Percentiles rank a stretch among this genome's conserved stretches.
Evolutionary conservation across 2,888 invertebrate genomes (phyloP).

Genomic region (Synanthedon myopaeformis): DNA sequence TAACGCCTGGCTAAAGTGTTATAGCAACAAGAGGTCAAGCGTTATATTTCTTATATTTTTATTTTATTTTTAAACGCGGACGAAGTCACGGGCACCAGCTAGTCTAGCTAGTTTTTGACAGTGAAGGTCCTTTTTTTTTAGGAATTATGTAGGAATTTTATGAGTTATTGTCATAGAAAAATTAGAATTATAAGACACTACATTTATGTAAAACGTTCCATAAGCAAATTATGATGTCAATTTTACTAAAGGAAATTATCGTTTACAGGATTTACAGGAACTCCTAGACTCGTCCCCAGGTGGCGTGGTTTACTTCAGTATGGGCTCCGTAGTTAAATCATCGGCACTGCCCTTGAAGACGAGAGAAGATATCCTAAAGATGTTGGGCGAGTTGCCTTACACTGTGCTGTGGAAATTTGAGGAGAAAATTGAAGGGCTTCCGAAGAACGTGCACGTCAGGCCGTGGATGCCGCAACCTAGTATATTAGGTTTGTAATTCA

Average conservation of each 20-base stretch:
- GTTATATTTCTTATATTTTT: no score
- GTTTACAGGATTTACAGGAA: conserved; percentile 35
- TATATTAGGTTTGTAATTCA: conserved; percentile 40
- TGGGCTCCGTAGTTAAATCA: conserved; percentile 40
- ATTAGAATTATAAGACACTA: no score
- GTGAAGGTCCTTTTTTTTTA: no score
- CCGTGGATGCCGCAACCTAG: conserved; percentile 67
- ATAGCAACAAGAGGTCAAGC: no score
- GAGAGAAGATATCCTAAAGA: conserved; percentile 19
- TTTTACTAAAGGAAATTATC: neutral
- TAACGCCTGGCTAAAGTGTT: no score
- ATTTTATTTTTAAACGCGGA: no score
- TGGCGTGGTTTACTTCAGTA: conserved; percentile 49
- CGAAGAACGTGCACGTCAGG: conserved; percentile 49
- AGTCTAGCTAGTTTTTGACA: no score
- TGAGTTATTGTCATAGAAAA: no score
- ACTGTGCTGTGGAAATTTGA: conserved; percentile 65
- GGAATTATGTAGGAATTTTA: no score
- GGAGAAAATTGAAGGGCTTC: conserved; percentile 27
- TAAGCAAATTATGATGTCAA: no score
- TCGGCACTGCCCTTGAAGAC: conserved; percentile 17
- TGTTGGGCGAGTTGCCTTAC: conserved; percentile 28
- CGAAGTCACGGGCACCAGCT: no score
- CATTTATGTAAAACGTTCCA: no score
- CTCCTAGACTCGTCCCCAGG: conserved; percentile 31